Percentiles rank a stretch among this genome's conserved stretches.
Conservation (phyloP, 92 coral and sea anemone genomes). For the Palythoa grandis region DNA sequence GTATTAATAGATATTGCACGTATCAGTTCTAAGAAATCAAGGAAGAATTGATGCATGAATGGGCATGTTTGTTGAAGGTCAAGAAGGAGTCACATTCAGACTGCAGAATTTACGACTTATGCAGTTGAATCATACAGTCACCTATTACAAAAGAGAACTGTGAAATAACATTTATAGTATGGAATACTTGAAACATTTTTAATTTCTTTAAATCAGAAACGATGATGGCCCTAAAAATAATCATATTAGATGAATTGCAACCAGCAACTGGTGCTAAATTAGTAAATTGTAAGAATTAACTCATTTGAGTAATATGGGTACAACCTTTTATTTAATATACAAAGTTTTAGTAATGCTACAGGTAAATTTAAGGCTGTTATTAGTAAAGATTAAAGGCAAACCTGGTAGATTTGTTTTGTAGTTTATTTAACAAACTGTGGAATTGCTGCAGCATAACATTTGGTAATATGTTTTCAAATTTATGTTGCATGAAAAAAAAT, state of each 20-base stretch:
- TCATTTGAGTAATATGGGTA: not conserved
- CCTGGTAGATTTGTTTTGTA: no score
- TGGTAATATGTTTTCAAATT: no score
- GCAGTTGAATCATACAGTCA: not conserved
- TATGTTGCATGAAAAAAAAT: no score
- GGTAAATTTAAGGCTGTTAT: no score
- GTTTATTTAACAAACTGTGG: no score
- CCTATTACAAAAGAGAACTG: not conserved
- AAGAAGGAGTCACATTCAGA: not conserved
- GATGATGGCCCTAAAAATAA: not conserved
- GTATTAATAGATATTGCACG: not conserved
- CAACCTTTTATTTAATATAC: no score
- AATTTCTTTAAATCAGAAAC: no score
- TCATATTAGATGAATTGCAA: not conserved
- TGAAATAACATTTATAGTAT: not conserved
- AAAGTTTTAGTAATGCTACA: no score
- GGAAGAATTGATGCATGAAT: conserved; percentile 32
- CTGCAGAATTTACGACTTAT: not conserved
- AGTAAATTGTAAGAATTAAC: not conserved
- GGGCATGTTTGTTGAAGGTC: conserved; percentile 20
- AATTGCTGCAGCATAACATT: no score
- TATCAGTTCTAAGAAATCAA: conserved; percentile 25
- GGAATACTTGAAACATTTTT: no score
- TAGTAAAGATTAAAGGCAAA: no score
- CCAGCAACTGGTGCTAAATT: not conserved